These are phyloP conservation scores for Epinephelus awoara DNA, from an alignment of 2,797 vertebrate genomes.

Conservation along the genomic window DNA sequence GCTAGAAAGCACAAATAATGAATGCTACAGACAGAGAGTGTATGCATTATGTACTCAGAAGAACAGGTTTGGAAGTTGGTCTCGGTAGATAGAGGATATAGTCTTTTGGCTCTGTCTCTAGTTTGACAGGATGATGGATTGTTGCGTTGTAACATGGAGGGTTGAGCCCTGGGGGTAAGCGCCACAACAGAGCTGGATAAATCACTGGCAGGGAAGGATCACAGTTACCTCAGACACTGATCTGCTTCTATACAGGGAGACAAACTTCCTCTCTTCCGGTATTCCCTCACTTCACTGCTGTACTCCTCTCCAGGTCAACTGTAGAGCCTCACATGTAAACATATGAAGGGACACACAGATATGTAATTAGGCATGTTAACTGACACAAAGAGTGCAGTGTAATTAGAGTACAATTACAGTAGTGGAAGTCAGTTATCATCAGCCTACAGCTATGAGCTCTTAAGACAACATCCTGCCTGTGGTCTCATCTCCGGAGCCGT, in stretches of 20 bases:
- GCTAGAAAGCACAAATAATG: neutral
- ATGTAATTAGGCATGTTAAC: constrained; percentile 60
- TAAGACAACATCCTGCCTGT: constrained; percentile 75
- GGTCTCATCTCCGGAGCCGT: constrained; percentile 57
- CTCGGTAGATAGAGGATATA: constrained; percentile 20
- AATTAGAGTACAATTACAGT: constrained; percentile 73
- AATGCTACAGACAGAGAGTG: neutral
- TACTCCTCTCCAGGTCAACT: constrained; percentile 18
- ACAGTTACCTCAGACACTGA: constrained; percentile 39
- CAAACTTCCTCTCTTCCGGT: neutral
- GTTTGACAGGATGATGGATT: constrained; percentile 70
- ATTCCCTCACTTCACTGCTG: neutral
- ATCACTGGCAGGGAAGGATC: constrained; percentile 51
- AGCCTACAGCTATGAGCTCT: constrained; percentile 63
- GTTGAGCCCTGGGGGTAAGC: constrained; percentile 48
- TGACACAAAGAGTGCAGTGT: constrained; percentile 39
- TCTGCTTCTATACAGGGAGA: constrained; percentile 29
- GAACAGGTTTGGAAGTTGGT: constrained; percentile 48
- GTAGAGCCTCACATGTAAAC: constrained; percentile 37
- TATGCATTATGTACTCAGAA: neutral
- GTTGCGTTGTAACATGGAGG: constrained; percentile 60
- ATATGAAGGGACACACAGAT: constrained; percentile 32
- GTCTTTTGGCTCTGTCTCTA: constrained; percentile 24
- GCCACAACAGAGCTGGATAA: constrained; percentile 44
- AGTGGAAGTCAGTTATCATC: constrained; percentile 65